Percentiles rank a stretch among this genome's conserved stretches.
These are phyloP conservation scores for Thecophora atra DNA, from an alignment of 2,888 invertebrate species.

Conservation along the genomic window DNA sequence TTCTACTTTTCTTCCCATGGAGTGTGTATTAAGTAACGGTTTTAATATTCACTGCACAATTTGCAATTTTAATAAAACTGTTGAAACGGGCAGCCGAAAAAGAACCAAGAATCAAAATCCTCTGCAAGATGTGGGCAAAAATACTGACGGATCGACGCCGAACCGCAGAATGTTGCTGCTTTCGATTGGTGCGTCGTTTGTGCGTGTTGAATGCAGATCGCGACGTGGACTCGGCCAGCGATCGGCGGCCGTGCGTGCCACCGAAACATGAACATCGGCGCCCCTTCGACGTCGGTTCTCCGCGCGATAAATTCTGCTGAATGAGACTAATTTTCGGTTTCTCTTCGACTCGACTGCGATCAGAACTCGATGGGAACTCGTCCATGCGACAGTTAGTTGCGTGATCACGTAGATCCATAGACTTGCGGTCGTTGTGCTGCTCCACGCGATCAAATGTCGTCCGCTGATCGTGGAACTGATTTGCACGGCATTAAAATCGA, in stretches of 20 bases:
- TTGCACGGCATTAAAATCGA: slow-evolving; percentile 30
- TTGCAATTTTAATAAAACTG: slow-evolving; percentile 6
- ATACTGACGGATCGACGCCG: background rate
- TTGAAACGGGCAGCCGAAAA: background rate
- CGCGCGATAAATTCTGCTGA: background rate
- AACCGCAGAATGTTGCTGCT: no score
- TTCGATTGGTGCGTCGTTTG: background rate
- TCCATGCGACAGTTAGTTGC: slow-evolving; percentile 24
- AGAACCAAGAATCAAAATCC: background rate
- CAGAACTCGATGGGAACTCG: slow-evolving; percentile 2
- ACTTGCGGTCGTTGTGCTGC: background rate
- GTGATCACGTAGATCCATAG: slow-evolving; percentile 12
- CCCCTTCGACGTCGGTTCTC: background rate
- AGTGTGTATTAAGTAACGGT: slow-evolving; percentile 27
- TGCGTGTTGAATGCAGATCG: background rate
- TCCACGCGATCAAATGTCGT: background rate
- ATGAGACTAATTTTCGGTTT: background rate
- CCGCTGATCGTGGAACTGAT: background rate
- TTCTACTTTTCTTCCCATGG: slow-evolving; percentile 14
- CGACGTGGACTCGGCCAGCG: background rate
- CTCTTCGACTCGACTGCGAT: background rate
- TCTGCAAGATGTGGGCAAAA: background rate
- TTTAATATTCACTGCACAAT: slow-evolving; percentile 17
- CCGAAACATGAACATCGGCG: background rate
- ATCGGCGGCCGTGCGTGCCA: slow-evolving; percentile 1